Evolutionary conservation across 2,113 vertebrate genomes (phyloP).

Genomic region (Carollia perspicillata): DNA sequence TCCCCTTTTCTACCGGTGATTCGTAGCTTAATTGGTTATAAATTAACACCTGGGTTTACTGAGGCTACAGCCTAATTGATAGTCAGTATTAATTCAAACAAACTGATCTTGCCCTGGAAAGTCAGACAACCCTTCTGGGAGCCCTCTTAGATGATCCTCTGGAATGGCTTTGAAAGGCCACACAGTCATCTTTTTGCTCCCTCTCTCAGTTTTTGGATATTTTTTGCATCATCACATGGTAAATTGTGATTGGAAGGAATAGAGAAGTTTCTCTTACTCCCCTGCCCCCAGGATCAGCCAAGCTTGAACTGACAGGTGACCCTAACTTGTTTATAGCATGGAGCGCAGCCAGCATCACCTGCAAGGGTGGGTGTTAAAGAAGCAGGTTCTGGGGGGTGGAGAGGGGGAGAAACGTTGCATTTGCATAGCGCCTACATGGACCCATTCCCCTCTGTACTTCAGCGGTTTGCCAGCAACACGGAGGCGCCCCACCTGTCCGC

Average conservation of each 20-base stretch:
- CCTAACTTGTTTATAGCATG: not conserved
- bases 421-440: slow-evolving; percentile 22
- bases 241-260: not conserved
- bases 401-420: not conserved
- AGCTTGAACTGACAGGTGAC: not conserved
- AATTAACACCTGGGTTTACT: not conserved
- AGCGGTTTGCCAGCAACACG: not conserved
- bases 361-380: not conserved
- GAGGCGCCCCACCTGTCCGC: not conserved
- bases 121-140: accelerated
- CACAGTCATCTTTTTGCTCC: not conserved
- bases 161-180: not conserved
- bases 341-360: not conserved
- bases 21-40: not conserved
- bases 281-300: not conserved
- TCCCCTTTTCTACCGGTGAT: accelerated
- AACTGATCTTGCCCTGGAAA: not conserved
- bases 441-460: not conserved
- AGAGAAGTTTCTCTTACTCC: not conserved
- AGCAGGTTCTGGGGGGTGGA: not conserved
- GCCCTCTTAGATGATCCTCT: accelerated
- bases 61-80: accelerated
- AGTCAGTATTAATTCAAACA: too few species aligned
- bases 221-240: not conserved
- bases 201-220: not conserved